A percentile compares a stretch with the other conserved stretches of the same genome.
These are phyloP conservation scores for Lutjanus campechanus DNA, from an alignment of 2,797 vertebrate species.

Conservation along the genomic window DNA sequence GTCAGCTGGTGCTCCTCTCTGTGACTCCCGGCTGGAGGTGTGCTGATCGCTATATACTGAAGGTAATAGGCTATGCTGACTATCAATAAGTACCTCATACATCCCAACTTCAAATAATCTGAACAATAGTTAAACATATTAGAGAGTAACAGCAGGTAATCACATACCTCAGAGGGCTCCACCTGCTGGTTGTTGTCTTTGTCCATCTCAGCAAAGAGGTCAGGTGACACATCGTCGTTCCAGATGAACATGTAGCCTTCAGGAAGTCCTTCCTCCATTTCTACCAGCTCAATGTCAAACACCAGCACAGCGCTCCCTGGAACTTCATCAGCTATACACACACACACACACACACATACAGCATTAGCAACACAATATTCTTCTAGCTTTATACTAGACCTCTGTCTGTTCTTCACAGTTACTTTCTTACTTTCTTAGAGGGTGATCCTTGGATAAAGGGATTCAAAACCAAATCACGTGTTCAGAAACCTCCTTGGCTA, in stretches of 20 bases:
- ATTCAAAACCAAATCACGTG: no score
- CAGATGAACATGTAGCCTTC: constrained; percentile 99
- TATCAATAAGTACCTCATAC: no score
- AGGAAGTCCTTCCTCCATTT: constrained; percentile 94
- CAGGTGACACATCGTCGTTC: constrained; percentile 92
- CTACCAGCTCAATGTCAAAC: constrained; percentile 93
- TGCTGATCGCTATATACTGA: no score
- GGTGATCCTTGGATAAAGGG: no score
- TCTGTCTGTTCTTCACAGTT: no score
- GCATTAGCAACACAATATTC: background rate
- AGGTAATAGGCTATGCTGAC: no score
- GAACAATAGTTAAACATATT: background rate
- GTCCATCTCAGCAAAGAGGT: constrained; percentile 96
- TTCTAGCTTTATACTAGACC: no score
- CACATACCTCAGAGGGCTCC: constrained; percentile 91
- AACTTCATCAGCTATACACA: constrained; percentile 90
- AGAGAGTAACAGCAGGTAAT: background rate
- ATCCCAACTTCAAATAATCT: no score
- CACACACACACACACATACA: constrained; percentile 19
- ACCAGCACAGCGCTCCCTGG: constrained; percentile 96
- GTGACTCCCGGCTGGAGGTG: no score
- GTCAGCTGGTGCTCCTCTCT: no score
- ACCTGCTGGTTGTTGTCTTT: constrained; percentile 88
- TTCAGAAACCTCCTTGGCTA: no score
- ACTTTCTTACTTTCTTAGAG: no score